Evolutionary conservation across 1,140 invertebrate genomes (phyloP).

Genomic region (Cephus cinctus): DNA sequence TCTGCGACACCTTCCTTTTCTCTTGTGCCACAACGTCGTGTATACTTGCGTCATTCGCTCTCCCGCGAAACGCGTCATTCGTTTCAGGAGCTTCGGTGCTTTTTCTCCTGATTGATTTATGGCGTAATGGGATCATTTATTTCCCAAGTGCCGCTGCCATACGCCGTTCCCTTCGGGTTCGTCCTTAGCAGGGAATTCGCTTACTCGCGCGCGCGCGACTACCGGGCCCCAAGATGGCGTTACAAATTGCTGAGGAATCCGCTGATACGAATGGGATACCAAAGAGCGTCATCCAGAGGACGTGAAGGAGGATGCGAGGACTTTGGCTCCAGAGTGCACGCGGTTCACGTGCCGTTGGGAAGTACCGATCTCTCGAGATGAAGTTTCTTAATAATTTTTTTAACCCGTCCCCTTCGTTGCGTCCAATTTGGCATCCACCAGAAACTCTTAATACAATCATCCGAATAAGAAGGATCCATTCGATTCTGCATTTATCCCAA

Average conservation of each 20-base stretch:
- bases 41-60: no score
- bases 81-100: slow-evolving; percentile 24
- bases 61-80: slow-evolving; percentile 21
- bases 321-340: no score
- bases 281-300: not conserved
- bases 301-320: slow-evolving; percentile 27
- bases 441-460: no score
- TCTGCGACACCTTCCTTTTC: slow-evolving; percentile 9
- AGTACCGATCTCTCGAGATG: no score
- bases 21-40: not conserved
- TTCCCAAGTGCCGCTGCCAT: slow-evolving; percentile 21
- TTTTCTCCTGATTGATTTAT: slow-evolving; percentile 50
- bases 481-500: no score
- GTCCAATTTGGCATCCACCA: no score
- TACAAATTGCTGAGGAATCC: slow-evolving; percentile 42
- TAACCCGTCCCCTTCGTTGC: no score
- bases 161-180: slow-evolving; percentile 26
- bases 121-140: slow-evolving; percentile 42
- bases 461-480: no score
- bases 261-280: slow-evolving; percentile 30
- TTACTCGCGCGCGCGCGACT: not conserved
- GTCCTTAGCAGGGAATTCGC: slow-evolving; percentile 1
- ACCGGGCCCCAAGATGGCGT: slow-evolving; percentile 32
- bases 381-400: no score
- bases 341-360: no score